Evolutionary conservation across 2,113 vertebrate species (phyloP), one percentile per base, ranked within the genome.

Genomic region (Crocuta crocuta): DNA sequence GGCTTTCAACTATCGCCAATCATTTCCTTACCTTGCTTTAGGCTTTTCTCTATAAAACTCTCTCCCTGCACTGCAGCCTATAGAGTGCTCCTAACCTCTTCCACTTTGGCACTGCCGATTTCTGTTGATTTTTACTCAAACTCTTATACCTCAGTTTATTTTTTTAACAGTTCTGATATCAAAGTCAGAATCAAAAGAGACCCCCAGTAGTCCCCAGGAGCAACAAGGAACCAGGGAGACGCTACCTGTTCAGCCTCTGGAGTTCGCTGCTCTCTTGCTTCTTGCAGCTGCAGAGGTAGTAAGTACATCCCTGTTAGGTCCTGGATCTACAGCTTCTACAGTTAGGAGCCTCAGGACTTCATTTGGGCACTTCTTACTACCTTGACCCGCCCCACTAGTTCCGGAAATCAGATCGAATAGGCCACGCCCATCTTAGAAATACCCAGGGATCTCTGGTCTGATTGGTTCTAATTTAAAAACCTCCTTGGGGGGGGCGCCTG

Each of bases 321-420:
- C 58, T 31, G 4, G 24, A 17, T 15, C 66, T 21, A 5, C 1
- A 15, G 53, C 1, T 6, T 91, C 48, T 50, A 2, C 10, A 17
- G 3, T 50, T 55, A 55, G 53, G 10, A 55, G 53, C 53, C 53
- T 55, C 16, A 55, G 0, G 50, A 16, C 50, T 71, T 71, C 23
- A 26, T 13, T 1, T 5, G 21, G 16, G 6, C 80, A 58, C 61
- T 33, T 39, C 45, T 31, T 45, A 10, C 17, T 4, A 76, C 15
- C 4, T 7, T 15, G 26, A 31, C 43, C 45, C 8, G 7, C 7
- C 24, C 26, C 2, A 48, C 23, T 12, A 24, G 19, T 39, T 79
- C 70, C 0, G 8, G 31, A 78, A 85, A 31, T 15, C 7, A 7
- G n/a, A 50, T 1, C 5, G 3, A 31, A 61, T 23, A 8, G 2